phyloP scores from a whole-genome alignment of 2,888 invertebrate species.

The Hipparchia sbordonii region DNA sequence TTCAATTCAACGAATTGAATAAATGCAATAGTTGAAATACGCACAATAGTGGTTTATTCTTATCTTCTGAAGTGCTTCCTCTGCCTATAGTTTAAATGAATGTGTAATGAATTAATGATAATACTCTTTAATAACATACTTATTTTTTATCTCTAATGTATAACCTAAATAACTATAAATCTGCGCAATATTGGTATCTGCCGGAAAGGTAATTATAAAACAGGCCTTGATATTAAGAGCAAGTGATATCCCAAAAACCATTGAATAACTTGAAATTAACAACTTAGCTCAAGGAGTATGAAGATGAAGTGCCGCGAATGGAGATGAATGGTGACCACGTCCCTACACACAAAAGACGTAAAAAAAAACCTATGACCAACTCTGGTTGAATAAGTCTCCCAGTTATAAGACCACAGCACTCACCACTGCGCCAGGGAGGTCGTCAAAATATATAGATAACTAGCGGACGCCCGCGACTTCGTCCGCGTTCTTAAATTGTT shows the following conservation, averaged over 20 bases:
- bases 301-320: too few relatives aligned
- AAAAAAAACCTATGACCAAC: too few relatives aligned
- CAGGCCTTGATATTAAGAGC: background rate
- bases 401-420: too few relatives aligned
- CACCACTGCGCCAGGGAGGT: too few relatives aligned
- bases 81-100: background rate
- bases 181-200: background rate
- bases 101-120: background rate
- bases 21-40: background rate
- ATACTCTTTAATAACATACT: background rate
- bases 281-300: too few relatives aligned
- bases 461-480: too few relatives aligned
- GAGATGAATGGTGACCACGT: too few relatives aligned
- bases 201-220: background rate
- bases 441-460: too few relatives aligned
- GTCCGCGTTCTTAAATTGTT: too few relatives aligned
- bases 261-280: too few relatives aligned
- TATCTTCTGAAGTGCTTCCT: background rate
- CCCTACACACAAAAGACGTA: too few relatives aligned
- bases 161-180: background rate
- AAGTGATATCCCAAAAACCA: background rate
- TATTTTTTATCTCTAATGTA: background rate
- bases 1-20: conserved; percentile 1
- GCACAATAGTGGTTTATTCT: background rate
- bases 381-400: too few relatives aligned